Percentiles rank a stretch among this genome's conserved stretches.
Evolutionary conservation across 2,113 vertebrate species (phyloP).

Genomic region (Tachysurus vachellii): DNA sequence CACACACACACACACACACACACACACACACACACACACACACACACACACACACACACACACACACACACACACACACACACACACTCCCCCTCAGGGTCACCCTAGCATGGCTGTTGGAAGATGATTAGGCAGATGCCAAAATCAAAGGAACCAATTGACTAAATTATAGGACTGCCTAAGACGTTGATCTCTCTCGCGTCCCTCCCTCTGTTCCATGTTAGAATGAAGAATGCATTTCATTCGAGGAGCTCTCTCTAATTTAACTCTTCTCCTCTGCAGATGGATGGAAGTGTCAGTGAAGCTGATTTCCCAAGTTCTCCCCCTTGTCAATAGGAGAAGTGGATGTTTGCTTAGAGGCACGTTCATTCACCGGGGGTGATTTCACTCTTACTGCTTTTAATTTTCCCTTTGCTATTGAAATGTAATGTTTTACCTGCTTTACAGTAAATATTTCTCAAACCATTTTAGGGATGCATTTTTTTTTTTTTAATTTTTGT

Average conservation of each 20-base stretch:
- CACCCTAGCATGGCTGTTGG: slow-evolving; percentile 3
- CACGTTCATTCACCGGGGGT: background rate
- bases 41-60: background rate
- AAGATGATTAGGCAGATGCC: slow-evolving; percentile 36
- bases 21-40: slow-evolving; percentile 19
- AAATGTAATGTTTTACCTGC: background rate
- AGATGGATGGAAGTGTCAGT: background rate
- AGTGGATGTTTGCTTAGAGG: background rate
- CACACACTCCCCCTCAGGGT: slow-evolving; percentile 31
- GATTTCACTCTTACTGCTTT: background rate
- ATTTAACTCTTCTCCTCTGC: slow-evolving; percentile 6
- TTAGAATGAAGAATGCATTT: slow-evolving; percentile 26
- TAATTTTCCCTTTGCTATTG: background rate
- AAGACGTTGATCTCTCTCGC: slow-evolving; percentile 4
- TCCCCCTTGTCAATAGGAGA: background rate
- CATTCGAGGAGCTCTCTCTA: slow-evolving; percentile 1
- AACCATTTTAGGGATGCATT: background rate
- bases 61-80: slow-evolving; percentile 16
- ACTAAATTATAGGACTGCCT: slow-evolving; percentile 31
- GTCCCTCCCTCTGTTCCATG: slow-evolving; percentile 1
- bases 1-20: slow-evolving; percentile 36
- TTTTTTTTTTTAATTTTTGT: background rate
- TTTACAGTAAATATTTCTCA: background rate
- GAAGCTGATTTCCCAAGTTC: background rate
- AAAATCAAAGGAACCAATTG: slow-evolving; percentile 33